Conservation (phyloP, 2,113 vertebrate genomes). For the Phyllostomus hastatus region DNA sequence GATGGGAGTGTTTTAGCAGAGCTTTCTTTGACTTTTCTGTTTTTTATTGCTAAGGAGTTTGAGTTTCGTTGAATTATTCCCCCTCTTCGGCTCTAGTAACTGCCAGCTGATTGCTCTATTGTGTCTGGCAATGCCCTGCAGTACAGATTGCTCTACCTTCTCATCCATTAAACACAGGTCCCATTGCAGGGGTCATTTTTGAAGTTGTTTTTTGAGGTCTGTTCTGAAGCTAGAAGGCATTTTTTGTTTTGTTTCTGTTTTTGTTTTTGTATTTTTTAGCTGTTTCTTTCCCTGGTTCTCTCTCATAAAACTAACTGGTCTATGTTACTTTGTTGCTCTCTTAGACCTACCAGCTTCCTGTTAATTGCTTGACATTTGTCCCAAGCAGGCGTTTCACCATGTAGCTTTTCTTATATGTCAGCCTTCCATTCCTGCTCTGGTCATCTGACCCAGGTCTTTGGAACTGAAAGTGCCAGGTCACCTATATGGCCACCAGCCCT, state of each 20-base stretch:
- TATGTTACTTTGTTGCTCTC: neutral
- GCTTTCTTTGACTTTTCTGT: neutral
- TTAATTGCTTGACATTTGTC: neutral
- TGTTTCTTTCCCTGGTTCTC: neutral
- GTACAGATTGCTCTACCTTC: neutral
- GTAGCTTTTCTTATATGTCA: too few species aligned
- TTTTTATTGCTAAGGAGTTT: neutral
- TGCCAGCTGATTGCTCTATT: neutral
- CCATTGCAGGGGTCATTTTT: neutral
- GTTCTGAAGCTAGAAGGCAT: neutral
- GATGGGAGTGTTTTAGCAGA: neutral
- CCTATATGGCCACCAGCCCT: too few species aligned
- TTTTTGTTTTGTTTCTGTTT: neutral
- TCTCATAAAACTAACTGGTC: neutral
- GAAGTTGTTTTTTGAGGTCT: neutral
- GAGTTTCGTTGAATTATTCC: neutral
- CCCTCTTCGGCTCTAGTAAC: neutral
- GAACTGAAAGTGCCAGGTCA: too few species aligned
- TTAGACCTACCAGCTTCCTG: neutral
- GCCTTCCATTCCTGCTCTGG: too few species aligned
- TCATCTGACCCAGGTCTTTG: too few species aligned
- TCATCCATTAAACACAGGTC: neutral
- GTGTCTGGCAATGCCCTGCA: neutral
- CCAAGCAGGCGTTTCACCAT: too few species aligned
- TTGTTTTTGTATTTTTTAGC: neutral